Evolutionary conservation across 1,140 invertebrate species (phyloP), one percentile per base, ranked within the genome.

Genomic region (Drosophila mojavensis): DNA sequence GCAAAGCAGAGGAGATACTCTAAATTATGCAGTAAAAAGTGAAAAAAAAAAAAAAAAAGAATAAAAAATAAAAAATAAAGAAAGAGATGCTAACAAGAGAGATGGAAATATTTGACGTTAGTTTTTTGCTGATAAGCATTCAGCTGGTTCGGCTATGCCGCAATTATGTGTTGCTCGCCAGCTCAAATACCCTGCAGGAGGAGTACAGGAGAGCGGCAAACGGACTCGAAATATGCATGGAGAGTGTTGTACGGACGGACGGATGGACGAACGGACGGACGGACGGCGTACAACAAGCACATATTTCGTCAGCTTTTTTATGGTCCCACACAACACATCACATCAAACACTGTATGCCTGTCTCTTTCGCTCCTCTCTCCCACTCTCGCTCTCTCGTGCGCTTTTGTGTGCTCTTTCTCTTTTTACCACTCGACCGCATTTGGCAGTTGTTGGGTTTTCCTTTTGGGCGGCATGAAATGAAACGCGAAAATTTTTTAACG

Each of bases 401-500:
- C 15, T 51, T 36, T 55, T 36, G 48, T 2, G 4, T 9, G 6
- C 43, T 9, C 43, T 6, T 17, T 47, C n/a, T 39, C 56, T 60
- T 51, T 39, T 51, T 55, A 63, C 20, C 63, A 62, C 58, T 59
- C 71, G 58, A 77, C 79, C 83, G 69, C 79, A 86, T 86, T 88
- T 82, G 76, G 58, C 79, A 76, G 82, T 63, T 80, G 65, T 78
- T 74, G 50, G 43, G 50, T 50, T 59, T 72, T 65, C 65, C 67
- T 83, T 78, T 82, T 75, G 78, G 73, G 67, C 77, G 78, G 71
- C 76, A 65, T 78, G 75, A 88, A 86, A 86, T 88, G 82, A 86
- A 86, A 86, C 82, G 83, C 83, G 79, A 88, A 85, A 74, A 88
- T 86, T 88, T 86, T 82, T 86, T 86, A 86, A 86, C 83, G 69